phyloP scores from a whole-genome alignment of 2,113 vertebrate genomes.

The Thalassarche chlororhynchos region DNA sequence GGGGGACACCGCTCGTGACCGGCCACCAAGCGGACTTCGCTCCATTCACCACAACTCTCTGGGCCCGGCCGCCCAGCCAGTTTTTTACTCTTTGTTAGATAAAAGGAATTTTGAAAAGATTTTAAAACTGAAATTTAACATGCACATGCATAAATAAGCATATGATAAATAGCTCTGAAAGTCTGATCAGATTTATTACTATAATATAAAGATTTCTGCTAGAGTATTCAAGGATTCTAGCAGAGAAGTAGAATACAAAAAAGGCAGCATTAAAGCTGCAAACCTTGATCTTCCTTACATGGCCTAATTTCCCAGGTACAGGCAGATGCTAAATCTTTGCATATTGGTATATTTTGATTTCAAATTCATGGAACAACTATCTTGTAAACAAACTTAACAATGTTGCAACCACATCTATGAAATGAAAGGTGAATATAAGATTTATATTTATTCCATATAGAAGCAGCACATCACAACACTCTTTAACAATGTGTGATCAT shows the following conservation, averaged over 20 bases:
- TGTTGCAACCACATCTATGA: background rate
- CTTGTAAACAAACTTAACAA: background rate
- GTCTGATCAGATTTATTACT: background rate
- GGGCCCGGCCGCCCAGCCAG: too few relatives aligned
- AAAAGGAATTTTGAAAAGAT: background rate
- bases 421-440: background rate
- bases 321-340: background rate
- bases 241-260: background rate
- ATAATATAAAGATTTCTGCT: background rate
- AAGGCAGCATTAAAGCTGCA: background rate
- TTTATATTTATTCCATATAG: background rate
- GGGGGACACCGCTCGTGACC: too few relatives aligned
- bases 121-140: background rate
- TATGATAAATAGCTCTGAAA: background rate
- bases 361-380: background rate
- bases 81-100: background rate
- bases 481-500: background rate
- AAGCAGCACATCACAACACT: background rate
- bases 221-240: background rate
- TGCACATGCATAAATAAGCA: background rate
- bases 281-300: background rate
- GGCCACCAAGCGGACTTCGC: too few relatives aligned
- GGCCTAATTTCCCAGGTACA: background rate
- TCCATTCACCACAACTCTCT: too few relatives aligned
- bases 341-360: background rate